Evolutionary conservation across 1,140 invertebrate genomes (phyloP).

Genomic region (Bombyx mori): DNA sequence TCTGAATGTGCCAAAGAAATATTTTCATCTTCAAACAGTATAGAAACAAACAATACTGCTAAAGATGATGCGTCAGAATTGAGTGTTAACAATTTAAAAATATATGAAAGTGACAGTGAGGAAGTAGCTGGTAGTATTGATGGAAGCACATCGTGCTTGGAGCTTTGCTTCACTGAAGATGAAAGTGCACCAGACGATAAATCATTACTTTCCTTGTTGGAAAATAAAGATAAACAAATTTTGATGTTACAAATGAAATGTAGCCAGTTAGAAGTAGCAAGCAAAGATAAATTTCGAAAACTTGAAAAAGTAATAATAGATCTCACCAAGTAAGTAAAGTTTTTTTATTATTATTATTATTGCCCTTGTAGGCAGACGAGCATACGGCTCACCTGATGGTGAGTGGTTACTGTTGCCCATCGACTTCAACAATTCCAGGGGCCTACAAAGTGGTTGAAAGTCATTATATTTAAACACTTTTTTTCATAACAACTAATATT

Average conservation of each 20-base stretch:
- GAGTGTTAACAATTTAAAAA: constrained; percentile 59
- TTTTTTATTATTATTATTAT: not conserved
- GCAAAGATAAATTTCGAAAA: constrained; percentile 62
- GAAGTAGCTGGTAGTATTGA: constrained; percentile 60
- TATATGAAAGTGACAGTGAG: constrained; percentile 66
- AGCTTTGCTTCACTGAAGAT: constrained; percentile 64
- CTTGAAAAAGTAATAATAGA: constrained; percentile 60
- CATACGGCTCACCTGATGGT: too few relatives aligned
- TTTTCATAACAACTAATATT: not conserved
- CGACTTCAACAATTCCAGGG: too few relatives aligned
- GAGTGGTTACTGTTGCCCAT: too few relatives aligned
- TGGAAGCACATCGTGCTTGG: constrained; percentile 61
- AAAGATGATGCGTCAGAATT: constrained; percentile 59
- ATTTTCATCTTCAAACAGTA: constrained; percentile 60
- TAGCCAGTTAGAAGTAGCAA: constrained; percentile 49
- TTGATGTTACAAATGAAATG: constrained; percentile 55
- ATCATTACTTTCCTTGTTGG: constrained; percentile 37
- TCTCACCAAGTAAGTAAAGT: constrained; percentile 54
- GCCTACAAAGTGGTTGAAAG: not conserved
- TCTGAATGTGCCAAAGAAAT: constrained; percentile 69
- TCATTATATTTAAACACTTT: not conserved
- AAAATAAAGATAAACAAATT: constrained; percentile 58
- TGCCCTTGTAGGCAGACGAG: not conserved
- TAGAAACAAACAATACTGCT: constrained; percentile 44
- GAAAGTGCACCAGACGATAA: constrained; percentile 51